phyloP scores from a whole-genome alignment of 2,113 vertebrate genomes.

The Sitta europaea region DNA sequence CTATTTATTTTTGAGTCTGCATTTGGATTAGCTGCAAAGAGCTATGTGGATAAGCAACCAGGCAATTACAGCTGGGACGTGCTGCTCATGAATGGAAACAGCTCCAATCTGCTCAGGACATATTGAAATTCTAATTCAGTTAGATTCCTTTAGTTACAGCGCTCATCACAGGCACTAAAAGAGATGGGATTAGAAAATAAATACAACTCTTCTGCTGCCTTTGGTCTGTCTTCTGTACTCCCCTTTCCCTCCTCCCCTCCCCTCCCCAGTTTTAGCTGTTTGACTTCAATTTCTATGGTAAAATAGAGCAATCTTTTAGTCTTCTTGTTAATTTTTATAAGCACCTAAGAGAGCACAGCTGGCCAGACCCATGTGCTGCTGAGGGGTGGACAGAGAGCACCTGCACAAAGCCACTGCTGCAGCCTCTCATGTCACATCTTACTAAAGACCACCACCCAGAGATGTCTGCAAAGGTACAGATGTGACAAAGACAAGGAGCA shows the following conservation, averaged over 20 bases:
- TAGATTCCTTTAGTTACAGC: conserved; percentile 31
- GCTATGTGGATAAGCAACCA: conserved; percentile 35
- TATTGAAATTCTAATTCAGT: conserved; percentile 57
- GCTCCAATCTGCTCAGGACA: conserved; percentile 44
- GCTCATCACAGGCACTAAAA: conserved; percentile 25
- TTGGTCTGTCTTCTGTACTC: conserved; percentile 14
- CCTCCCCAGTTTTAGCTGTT: conserved; percentile 1
- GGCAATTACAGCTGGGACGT: conserved; percentile 55
- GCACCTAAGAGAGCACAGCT: neutral
- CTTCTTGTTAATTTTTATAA: neutral
- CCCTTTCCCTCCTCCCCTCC: neutral
- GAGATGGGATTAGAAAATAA: conserved; percentile 45
- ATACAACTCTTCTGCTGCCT: neutral
- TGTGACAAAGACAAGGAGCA: neutral
- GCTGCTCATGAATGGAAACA: conserved; percentile 44
- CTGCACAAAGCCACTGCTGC: neutral
- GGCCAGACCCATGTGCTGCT: fast-evolving
- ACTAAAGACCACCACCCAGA: neutral
- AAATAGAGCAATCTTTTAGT: neutral
- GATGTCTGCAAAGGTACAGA: neutral
- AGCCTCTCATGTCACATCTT: neutral
- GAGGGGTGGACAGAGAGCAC: neutral
- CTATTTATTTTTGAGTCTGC: conserved; percentile 23
- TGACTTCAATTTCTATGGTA: conserved; percentile 21
- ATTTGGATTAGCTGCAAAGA: conserved; percentile 60